A percentile compares a stretch with the other conserved stretches of the same genome.
Evolutionary conservation across 2,888 invertebrate genomes (phyloP).

Genomic region (Drosophila siamana): DNA sequence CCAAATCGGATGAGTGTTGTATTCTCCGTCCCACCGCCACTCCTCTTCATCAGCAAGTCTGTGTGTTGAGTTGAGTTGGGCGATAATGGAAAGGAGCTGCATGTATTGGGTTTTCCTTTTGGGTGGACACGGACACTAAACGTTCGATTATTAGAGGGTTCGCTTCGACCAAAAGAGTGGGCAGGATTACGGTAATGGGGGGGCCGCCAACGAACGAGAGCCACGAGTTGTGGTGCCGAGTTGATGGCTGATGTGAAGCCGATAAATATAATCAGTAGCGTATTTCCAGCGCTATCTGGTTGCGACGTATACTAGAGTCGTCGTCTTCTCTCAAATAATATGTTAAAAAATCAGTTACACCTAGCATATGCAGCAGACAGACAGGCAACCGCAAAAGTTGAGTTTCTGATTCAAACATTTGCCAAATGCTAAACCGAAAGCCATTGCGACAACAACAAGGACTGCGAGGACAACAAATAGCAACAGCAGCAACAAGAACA

Average conservation of each 20-base stretch:
- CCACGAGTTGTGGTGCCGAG: conserved; percentile 1
- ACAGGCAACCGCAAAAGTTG: background rate
- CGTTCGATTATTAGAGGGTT: conserved; percentile 71
- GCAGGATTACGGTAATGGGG: conserved; percentile 5
- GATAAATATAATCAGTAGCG: background rate
- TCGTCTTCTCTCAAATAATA: background rate
- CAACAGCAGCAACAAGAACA: background rate
- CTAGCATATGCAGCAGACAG: background rate
- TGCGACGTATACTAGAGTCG: no score
- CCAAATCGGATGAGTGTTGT: conserved; percentile 76
- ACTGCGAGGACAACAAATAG: background rate
- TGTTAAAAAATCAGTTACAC: conserved; percentile 4
- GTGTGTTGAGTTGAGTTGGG: conserved; percentile 12
- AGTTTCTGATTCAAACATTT: conserved; percentile 2
- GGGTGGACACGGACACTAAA: conserved; percentile 62
- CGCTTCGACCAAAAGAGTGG: conserved; percentile 38
- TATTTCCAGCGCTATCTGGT: background rate
- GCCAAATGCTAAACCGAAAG: background rate
- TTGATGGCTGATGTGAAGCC: conserved; percentile 29
- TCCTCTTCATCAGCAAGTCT: conserved; percentile 7
- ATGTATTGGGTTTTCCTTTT: conserved; percentile 26
- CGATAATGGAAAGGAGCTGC: conserved; percentile 38
- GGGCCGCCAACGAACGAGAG: background rate
- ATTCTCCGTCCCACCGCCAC: conserved; percentile 42
- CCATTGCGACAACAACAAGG: conserved; percentile 5